Percentiles rank a stretch among this genome's conserved stretches.
phyloP scores from a whole-genome alignment of 2,888 invertebrate genomes.

The Leucania comma region DNA sequence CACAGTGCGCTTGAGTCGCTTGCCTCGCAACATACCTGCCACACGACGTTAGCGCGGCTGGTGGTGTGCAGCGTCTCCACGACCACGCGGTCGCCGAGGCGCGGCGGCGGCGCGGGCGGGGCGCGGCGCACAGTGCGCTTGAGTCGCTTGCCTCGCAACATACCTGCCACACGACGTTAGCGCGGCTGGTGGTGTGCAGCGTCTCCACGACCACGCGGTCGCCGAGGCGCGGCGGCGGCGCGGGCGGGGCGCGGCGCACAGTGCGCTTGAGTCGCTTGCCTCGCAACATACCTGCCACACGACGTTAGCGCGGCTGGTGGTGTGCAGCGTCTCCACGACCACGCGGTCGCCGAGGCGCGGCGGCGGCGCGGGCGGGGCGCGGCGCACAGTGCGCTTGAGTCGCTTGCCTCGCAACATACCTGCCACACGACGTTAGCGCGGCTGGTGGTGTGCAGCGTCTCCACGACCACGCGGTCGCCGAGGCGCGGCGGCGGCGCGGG shows the following conservation, averaged over 20 bases:
- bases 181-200: conserved; percentile 1
- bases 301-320: conserved; percentile 9
- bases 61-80: conserved; percentile 7
- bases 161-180: conserved; percentile 83
- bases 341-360: not conserved
- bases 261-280: conserved; percentile 73
- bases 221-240: too few species aligned
- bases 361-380: conserved; percentile 8
- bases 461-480: conserved; percentile 84
- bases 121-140: not conserved
- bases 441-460: conserved; percentile 8
- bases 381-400: not conserved
- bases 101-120: not conserved
- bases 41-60: conserved; percentile 83
- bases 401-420: conserved; percentile 65
- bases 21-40: conserved; percentile 68
- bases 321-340: conserved; percentile 15
- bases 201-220: not conserved
- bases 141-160: not conserved
- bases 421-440: conserved; percentile 87
- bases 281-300: conserved; percentile 77
- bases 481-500: conserved; percentile 75
- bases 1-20: not conserved
- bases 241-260: too few species aligned
- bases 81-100: conserved; percentile 80